Percentiles rank a stretch among this genome's conserved stretches.
These are phyloP conservation scores for Drosophila melanosoma DNA, from an alignment of 2,888 invertebrate species.

Conservation along the genomic window DNA sequence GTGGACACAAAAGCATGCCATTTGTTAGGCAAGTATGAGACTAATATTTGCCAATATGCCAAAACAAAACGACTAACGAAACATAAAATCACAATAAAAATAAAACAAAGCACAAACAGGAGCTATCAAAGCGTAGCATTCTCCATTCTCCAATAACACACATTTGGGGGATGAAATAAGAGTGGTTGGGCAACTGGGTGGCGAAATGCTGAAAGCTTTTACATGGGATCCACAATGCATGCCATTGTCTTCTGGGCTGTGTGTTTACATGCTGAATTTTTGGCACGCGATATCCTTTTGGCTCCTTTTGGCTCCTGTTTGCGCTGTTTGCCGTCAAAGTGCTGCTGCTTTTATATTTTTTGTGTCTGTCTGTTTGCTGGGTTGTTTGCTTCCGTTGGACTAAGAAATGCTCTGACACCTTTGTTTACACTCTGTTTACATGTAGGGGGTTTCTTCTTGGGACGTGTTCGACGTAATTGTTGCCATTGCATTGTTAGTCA, in stretches of 20 bases:
- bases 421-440: conserved; percentile 33
- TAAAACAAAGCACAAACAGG: conserved; percentile 48
- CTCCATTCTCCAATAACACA: conserved; percentile 25
- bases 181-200: conserved; percentile 12
- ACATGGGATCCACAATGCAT: conserved; percentile 24
- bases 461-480: conserved; percentile 51
- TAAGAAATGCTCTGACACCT: conserved; percentile 58
- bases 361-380: conserved; percentile 32
- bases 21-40: conserved; percentile 56
- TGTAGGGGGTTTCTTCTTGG: conserved; percentile 15
- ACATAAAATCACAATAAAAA: conserved; percentile 71
- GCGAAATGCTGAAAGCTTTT: conserved; percentile 64
- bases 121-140: conserved; percentile 32
- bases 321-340: conserved; percentile 61
- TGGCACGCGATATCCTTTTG: conserved; percentile 82
- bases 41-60: conserved; percentile 76
- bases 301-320: conserved; percentile 46
- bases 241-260: conserved; percentile 29
- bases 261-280: conserved; percentile 73
- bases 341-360: conserved; percentile 34
- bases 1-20: conserved; percentile 50
- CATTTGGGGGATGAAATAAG: conserved; percentile 36
- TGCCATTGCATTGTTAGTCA: conserved; percentile 58
- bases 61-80: conserved; percentile 55
- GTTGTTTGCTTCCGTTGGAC: conserved; percentile 58